Evolutionary conservation across 2,888 invertebrate species (phyloP), one percentile per base, ranked within the genome.

Genomic region (Ernsta delagoae): DNA sequence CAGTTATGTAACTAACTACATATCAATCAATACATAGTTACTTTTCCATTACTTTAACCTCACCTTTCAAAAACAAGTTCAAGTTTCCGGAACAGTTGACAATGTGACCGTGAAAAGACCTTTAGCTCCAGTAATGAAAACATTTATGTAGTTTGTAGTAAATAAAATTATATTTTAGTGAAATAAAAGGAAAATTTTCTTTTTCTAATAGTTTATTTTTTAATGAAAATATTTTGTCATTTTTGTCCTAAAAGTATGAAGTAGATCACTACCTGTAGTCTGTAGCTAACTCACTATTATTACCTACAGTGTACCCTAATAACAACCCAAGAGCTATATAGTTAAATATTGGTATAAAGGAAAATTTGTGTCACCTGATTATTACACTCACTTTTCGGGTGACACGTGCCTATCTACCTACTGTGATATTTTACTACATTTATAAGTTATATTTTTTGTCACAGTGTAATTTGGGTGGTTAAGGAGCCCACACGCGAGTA

Each of bases 381-480:
- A 7, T 56, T 3, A 57, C 5, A 6, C 5, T 57, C 34, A 1
- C 7, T 36, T 0, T 57, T 2, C 12, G n/a, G 57, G 57, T 57
- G n/a, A 11, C 6, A n/a, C 43, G 48, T 48, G 12, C 4, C 12
- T 48, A 50, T 11, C 4, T 48, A 48, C 12, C 3, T 56, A 34
- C 56, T 45, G 0, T n/a, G 31, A 54, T 45, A 45, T 67, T 61
- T 45, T 67, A 54, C 43, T 24, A 24, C 24, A 24, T 24, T 24
- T 24, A 24, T 24, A 24, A 24, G 24, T 1, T 3, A 24, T 24
- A 24, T 24, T 24, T 24, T 24, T 24, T 24, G 24, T 24, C 78
- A 84, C 85, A 85, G 88, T 88, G 71, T 80, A 76, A 83, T 83
- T 83, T 83, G 71, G 81, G 78, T 78, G 75, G 80, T 78, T 81